Percentiles rank a stretch among this genome's conserved stretches.
Evolutionary conservation across 1,140 invertebrate species (phyloP).

Genomic region (Penaeus japonicus): DNA sequence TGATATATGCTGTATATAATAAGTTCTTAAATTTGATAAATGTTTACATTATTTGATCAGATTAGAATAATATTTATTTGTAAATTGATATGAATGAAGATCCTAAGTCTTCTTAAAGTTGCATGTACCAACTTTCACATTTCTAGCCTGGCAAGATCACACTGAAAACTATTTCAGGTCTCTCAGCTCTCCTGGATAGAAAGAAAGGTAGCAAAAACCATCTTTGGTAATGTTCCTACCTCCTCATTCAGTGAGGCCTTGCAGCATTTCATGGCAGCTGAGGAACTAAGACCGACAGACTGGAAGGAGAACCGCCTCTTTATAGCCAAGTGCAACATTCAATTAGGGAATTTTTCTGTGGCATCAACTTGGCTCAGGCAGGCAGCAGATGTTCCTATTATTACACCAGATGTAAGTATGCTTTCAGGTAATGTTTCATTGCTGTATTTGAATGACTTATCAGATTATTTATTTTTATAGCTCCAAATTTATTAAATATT

Average conservation of each 20-base stretch:
- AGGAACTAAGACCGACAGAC: slow-evolving; percentile 69
- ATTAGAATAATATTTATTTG: no score
- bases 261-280: slow-evolving; percentile 72
- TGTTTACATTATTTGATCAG: no score
- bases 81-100: no score
- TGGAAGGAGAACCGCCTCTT: slow-evolving; percentile 78
- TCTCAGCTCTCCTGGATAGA: slow-evolving; percentile 71
- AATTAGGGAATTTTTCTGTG: slow-evolving; percentile 7
- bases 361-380: slow-evolving; percentile 42
- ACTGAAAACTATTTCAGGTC: slow-evolving; percentile 22
- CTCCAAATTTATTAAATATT: no score
- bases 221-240: slow-evolving; percentile 74
- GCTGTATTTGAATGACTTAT: no score
- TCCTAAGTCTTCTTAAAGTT: no score
- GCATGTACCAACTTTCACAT: no score
- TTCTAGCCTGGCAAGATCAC: no score
- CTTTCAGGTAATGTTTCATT: not conserved
- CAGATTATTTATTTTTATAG: no score
- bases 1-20: no score
- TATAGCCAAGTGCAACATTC: slow-evolving; percentile 75
- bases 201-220: slow-evolving; percentile 74
- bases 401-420: slow-evolving; percentile 46
- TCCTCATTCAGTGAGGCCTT: slow-evolving; percentile 75
- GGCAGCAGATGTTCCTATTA: slow-evolving; percentile 26
- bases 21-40: no score